A percentile compares a stretch with the other conserved stretches of the same genome.
phyloP scores from a whole-genome alignment of 2,113 vertebrate genomes.

The Ciconia stormi region DNA sequence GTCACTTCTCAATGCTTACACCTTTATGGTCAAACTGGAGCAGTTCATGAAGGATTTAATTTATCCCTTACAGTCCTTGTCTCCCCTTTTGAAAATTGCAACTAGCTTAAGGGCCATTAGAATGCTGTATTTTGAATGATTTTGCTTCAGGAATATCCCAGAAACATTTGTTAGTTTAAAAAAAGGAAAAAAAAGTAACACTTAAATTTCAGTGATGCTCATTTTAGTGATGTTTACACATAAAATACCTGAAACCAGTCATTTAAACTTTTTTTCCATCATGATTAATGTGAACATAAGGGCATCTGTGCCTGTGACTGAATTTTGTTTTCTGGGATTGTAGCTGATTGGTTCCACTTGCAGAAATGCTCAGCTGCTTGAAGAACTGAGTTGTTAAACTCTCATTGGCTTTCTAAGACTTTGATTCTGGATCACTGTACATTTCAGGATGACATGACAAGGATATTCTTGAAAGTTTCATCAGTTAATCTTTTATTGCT shows the following conservation, averaged over 20 bases:
- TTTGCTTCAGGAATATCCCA: not conserved
- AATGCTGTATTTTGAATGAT: not conserved
- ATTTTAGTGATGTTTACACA: not conserved
- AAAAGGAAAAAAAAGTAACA: not conserved
- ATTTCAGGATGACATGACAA: not conserved
- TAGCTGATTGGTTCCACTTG: not conserved
- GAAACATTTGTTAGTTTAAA: not conserved
- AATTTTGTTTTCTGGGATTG: not conserved
- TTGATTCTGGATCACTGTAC: not conserved
- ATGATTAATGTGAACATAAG: not conserved
- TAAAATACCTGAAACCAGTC: not conserved
- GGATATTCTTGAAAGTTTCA: not conserved
- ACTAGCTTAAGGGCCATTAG: not conserved
- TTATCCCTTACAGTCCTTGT: not conserved
- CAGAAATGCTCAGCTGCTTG: not conserved
- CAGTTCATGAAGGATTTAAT: not conserved
- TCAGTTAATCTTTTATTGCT: not conserved
- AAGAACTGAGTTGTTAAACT: not conserved
- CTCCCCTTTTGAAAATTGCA: not conserved
- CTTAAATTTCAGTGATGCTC: not conserved
- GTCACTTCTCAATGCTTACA: not conserved
- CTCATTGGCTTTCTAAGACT: not conserved
- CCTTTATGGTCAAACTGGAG: not conserved
- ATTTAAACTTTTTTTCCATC: not conserved
- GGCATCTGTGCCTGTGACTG: not conserved